Base-by-base conservation (phyloP, 1,140 invertebrate genomes). In the Brachystomella parvula region DNA sequence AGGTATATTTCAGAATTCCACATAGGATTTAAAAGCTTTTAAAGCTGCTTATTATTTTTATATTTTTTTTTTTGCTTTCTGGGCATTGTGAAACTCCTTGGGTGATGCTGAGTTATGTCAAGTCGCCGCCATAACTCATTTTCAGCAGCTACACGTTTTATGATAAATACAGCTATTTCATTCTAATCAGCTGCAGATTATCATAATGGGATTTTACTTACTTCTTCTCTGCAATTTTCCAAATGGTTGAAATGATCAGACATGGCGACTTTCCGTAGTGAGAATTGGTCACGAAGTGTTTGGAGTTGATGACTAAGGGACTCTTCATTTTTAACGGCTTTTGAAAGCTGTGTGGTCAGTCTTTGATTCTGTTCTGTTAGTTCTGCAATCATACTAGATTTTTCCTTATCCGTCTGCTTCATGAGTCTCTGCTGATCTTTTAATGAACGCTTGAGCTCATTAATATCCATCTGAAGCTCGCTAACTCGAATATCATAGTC, bases 341-440 rank as follows among this genome's bases (percentile, higher is more conserved):
- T 67, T 39, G 69, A 68, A 31, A 96, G 83, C 78, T 96, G 91
- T 33, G 84, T 82, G 2, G 90, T 92, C 3, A 97, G 82, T 59
- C 92, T 81, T 66, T 89, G 87, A 78, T 96, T 96, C 78, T 96
- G 93, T 67, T 91, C 87, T 24, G 89, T 91, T 47, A 96, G 82
- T 75, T 95, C 91, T 12, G 86, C 82, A 32, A 97, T 88, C 15
- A 91, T 81, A 29, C 84, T 81, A n/a, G 85, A 81, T 78, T 89
- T 87, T 76, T 92, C 85, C 76, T 87, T 84, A 74, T 95, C 92
- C 49, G 84, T 85, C 77, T 89, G 85, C 71, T 83, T 83, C 30
- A 84, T 77, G 17, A 82, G 78, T 47, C 80, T 80, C 70, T 88
- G 84, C 74, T 85, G 83, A 49, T 83, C 79, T 56, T 82, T 81